These are phyloP conservation scores for Solen grandis DNA, from an alignment of 1,140 invertebrate genomes.

Conservation along the genomic window DNA sequence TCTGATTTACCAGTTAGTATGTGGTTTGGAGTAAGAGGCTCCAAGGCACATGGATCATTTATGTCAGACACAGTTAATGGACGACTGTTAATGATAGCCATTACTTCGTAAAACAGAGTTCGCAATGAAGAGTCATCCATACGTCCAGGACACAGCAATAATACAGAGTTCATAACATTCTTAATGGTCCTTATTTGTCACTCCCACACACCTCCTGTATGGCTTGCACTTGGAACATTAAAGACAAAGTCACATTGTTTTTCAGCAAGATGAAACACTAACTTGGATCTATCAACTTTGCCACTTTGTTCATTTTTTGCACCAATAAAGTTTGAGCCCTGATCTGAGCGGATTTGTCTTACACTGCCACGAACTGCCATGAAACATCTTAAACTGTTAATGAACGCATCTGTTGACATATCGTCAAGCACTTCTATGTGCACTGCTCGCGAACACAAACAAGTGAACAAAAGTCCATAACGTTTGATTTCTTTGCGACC, in stretches of 20 bases:
- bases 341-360: slow-evolving; percentile 47
- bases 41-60: slow-evolving; percentile 40
- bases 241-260: slow-evolving; percentile 38
- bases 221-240: slow-evolving; percentile 53
- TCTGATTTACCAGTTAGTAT: slow-evolving; percentile 55
- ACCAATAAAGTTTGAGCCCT: slow-evolving; percentile 57
- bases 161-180: slow-evolving; percentile 40
- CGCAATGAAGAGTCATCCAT: slow-evolving; percentile 53
- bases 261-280: slow-evolving; percentile 4
- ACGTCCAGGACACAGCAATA: slow-evolving; percentile 24
- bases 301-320: slow-evolving; percentile 39
- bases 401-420: slow-evolving; percentile 60
- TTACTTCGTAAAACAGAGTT: slow-evolving; percentile 59
- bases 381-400: slow-evolving; percentile 62
- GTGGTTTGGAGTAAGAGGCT: slow-evolving; percentile 62
- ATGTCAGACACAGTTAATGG: slow-evolving; percentile 52
- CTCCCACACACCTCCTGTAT: slow-evolving; percentile 62
- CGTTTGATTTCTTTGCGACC: slow-evolving; percentile 54
- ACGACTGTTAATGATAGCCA: slow-evolving; percentile 62
- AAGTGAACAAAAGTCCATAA: slow-evolving; percentile 63
- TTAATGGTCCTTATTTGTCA: slow-evolving; percentile 58
- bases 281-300: background rate
- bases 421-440: slow-evolving; percentile 64
- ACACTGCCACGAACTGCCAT: slow-evolving; percentile 55
- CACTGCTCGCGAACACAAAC: slow-evolving; percentile 54